Conservation (phyloP, 2,888 invertebrate genomes). For the Athalia cordata region DNA sequence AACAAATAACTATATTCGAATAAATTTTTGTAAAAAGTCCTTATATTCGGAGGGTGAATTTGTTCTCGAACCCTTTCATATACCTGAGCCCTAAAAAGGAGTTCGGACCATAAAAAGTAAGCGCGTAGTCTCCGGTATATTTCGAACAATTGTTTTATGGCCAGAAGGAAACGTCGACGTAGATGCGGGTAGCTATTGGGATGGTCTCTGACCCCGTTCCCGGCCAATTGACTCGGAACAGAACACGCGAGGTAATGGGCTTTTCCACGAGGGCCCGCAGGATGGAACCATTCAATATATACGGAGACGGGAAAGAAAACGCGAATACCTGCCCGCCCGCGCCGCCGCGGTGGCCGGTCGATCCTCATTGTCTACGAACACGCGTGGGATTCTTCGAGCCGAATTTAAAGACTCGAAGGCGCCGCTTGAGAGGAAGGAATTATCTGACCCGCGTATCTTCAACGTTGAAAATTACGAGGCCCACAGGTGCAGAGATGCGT, state of each 20-base stretch:
- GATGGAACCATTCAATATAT: constrained; percentile 34
- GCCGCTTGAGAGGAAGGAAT: not conserved
- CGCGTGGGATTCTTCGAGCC: constrained; percentile 13
- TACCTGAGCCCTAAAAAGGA: no score
- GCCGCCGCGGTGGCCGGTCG: not conserved
- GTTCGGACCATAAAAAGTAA: no score
- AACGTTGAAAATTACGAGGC: constrained; percentile 5
- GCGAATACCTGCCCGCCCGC: no score
- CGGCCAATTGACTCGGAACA: constrained; percentile 35
- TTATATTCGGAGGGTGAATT: no score
- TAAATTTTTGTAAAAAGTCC: no score
- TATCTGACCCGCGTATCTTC: not conserved
- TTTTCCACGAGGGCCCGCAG: not conserved
- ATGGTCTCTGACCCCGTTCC: constrained; percentile 29
- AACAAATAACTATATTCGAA: no score
- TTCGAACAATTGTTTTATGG: no score
- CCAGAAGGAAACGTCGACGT: no score
- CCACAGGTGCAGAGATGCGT: no score
- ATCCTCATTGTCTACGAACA: constrained; percentile 20
- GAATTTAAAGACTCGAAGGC: not conserved
- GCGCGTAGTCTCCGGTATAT: no score
- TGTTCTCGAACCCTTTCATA: no score
- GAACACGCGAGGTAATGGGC: constrained; percentile 39
- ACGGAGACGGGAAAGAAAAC: constrained; percentile 6
- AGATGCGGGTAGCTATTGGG: not conserved